Evolutionary conservation across 2,113 vertebrate genomes (phyloP).

Genomic region (Myotis brandtii): DNA sequence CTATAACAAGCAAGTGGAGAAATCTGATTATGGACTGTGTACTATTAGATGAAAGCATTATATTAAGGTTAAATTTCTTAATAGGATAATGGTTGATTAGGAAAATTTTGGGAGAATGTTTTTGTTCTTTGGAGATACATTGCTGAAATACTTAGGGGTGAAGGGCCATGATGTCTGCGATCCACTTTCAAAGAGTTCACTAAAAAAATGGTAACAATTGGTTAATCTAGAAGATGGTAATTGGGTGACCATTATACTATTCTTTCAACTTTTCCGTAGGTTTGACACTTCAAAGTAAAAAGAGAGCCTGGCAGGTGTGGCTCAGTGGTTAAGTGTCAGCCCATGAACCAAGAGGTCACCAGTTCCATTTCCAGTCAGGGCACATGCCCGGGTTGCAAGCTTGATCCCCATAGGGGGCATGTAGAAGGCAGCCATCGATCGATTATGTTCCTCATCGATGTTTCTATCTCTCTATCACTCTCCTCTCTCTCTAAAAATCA

Average conservation of each 20-base stretch:
- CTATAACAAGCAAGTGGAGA: conserved; percentile 11
- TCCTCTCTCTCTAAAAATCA: too few species aligned
- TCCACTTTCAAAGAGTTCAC: background rate
- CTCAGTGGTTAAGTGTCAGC: too few species aligned
- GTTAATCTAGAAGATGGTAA: background rate
- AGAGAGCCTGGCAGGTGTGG: background rate
- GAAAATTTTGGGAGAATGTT: background rate
- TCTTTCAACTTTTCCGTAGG: background rate
- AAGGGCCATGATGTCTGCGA: background rate
- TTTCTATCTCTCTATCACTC: too few species aligned
- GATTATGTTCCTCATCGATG: too few species aligned
- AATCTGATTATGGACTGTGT: background rate
- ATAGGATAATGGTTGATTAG: background rate
- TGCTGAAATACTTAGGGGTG: background rate
- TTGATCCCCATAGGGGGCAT: too few species aligned
- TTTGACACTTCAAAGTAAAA: conserved; percentile 21
- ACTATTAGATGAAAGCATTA: background rate
- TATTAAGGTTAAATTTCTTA: conserved; percentile 21
- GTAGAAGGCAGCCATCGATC: too few species aligned
- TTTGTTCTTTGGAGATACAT: background rate
- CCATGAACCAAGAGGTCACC: too few species aligned
- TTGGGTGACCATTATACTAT: background rate
- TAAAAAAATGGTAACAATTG: background rate
- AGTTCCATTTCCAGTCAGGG: too few species aligned
- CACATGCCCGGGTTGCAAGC: too few species aligned